Evolutionary conservation across 2,113 vertebrate genomes (phyloP).

Genomic region (Campylomormyrus tamandua): DNA sequence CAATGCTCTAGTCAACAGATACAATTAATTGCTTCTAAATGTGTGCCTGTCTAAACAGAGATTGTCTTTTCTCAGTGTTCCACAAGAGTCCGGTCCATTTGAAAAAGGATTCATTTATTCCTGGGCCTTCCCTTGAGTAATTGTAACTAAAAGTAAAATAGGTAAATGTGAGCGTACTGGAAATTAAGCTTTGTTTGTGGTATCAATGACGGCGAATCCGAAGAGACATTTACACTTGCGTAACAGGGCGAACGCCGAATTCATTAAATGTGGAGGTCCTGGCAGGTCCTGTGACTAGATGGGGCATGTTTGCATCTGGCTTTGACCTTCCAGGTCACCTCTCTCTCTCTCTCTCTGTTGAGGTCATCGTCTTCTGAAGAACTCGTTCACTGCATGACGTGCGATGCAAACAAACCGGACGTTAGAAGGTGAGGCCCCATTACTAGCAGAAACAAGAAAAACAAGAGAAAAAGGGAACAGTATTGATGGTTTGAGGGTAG

Average conservation of each 20-base stretch:
- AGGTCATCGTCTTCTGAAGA: constrained; percentile 25
- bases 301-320: not conserved
- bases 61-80: constrained; percentile 59
- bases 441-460: not conserved
- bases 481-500: not conserved
- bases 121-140: constrained; percentile 51
- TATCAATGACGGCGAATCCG: constrained; percentile 39
- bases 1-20: constrained; percentile 50
- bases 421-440: not conserved
- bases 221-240: constrained; percentile 37
- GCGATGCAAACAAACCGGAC: not conserved
- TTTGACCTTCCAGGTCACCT: not conserved
- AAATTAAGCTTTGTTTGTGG: constrained; percentile 36
- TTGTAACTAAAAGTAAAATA: constrained; percentile 42
- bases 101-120: constrained; percentile 57
- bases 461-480: not conserved
- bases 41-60: constrained; percentile 56
- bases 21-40: constrained; percentile 56
- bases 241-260: not conserved
- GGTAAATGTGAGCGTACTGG: constrained; percentile 52
- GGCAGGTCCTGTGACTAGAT: not conserved
- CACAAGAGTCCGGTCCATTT: constrained; percentile 41
- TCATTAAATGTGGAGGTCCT: not conserved
- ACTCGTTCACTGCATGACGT: constrained; percentile 25
- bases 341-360: not conserved